phyloP scores from a whole-genome alignment of 1,140 invertebrate genomes.

The Drosophila mayri region DNA sequence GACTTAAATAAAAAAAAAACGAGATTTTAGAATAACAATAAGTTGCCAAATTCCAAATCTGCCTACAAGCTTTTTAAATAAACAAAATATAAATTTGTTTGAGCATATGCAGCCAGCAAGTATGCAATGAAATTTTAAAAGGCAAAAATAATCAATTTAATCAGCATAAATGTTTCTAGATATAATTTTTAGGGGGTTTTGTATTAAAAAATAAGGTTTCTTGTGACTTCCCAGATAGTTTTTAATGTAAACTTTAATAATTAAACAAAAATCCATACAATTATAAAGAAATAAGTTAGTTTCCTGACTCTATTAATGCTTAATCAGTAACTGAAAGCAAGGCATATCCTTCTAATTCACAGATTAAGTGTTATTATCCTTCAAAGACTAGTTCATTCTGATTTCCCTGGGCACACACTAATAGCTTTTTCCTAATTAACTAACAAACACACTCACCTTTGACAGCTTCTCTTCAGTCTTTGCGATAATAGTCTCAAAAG shows the following conservation, averaged over 20 bases:
- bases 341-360: neutral
- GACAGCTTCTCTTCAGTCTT: constrained; percentile 96
- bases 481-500: constrained; percentile 94
- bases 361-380: neutral
- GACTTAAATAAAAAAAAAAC: too few relatives aligned
- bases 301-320: neutral
- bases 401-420: constrained; percentile 3
- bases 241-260: too few relatives aligned
- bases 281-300: accelerated
- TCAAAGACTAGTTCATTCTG: constrained; percentile 2
- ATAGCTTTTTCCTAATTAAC: constrained; percentile 24
- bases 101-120: too few relatives aligned
- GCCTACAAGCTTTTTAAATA: too few relatives aligned
- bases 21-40: too few relatives aligned
- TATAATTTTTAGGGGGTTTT: neutral
- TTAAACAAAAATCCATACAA: neutral
- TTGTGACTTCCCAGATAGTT: too few relatives aligned
- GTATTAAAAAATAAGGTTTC: too few relatives aligned
- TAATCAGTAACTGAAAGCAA: neutral
- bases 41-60: too few relatives aligned
- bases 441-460: constrained; percentile 87
- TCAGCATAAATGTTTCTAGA: neutral
- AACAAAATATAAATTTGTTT: too few relatives aligned
- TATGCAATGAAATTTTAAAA: too few relatives aligned
- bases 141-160: neutral